Conservation (phyloP, 2,113 vertebrate species). For the Pollachius pollachius region DNA sequence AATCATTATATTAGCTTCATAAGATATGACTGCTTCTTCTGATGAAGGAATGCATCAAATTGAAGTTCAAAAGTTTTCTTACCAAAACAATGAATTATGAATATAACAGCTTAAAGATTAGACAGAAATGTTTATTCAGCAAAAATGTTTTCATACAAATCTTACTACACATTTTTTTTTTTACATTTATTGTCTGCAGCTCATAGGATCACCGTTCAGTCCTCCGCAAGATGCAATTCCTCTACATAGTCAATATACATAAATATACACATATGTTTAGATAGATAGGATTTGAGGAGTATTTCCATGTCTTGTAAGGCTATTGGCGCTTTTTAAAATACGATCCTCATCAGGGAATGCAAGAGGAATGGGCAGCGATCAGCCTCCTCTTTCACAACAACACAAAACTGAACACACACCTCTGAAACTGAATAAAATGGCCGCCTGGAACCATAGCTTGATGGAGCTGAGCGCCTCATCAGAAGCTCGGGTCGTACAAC, state of each 20-base stretch:
- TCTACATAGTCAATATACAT: conserved; percentile 91
- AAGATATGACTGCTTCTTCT: background rate
- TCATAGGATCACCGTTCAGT: conserved; percentile 84
- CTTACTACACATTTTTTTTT: conserved; percentile 90
- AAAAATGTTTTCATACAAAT: conserved; percentile 99
- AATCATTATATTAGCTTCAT: background rate
- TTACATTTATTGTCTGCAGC: conserved; percentile 89
- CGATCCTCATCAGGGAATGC: conserved; percentile 77
- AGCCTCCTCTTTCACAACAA: conserved; percentile 78
- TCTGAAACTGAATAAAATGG: background rate
- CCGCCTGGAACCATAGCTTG: conserved; percentile 63
- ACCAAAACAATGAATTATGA: conserved; percentile 16
- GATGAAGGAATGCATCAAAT: background rate
- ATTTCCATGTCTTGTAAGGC: conserved; percentile 89
- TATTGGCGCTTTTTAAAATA: conserved; percentile 82
- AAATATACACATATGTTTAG: conserved; percentile 39
- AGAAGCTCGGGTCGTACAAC: conserved; percentile 65
- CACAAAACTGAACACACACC: conserved; percentile 67
- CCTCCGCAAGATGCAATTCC: conserved; percentile 76
- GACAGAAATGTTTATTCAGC: conserved; percentile 91
- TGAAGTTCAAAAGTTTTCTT: background rate
- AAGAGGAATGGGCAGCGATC: conserved; percentile 76
- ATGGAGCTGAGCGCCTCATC: conserved; percentile 69
- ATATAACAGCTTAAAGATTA: conserved; percentile 83
- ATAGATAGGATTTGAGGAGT: conserved; percentile 76